Percentiles rank a stretch among this genome's conserved stretches.
Conservation (phyloP, 1,140 invertebrate genomes). For the Antheraea pernyi region DNA sequence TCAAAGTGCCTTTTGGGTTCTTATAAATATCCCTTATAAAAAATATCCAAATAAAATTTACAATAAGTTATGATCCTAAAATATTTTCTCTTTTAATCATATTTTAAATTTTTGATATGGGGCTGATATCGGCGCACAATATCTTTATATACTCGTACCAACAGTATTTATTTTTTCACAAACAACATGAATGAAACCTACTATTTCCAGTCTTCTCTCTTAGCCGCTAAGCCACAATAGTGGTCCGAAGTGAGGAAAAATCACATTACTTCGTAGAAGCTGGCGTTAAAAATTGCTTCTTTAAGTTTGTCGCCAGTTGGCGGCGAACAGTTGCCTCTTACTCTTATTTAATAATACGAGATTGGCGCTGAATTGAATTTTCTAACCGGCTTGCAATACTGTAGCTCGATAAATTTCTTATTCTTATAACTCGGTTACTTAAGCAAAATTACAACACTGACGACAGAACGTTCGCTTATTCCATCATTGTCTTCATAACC, state of each 20-base stretch:
- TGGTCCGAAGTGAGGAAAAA: background rate
- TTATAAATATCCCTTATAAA: no score
- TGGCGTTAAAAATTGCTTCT: constrained; percentile 2
- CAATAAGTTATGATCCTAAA: no score
- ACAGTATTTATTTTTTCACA: background rate
- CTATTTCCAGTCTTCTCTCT: background rate
- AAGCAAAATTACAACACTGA: no score
- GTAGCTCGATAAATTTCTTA: background rate
- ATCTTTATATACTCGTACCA: background rate
- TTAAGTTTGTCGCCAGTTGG: constrained; percentile 2
- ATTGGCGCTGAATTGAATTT: background rate
- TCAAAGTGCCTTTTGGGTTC: no score
- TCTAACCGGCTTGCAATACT: background rate
- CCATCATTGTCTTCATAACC: no score
- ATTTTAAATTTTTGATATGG: no score
- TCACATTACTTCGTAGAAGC: background rate
- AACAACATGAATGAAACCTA: background rate
- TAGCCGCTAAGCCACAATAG: background rate
- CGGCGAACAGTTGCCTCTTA: background rate
- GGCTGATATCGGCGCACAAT: no score
- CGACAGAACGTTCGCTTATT: no score
- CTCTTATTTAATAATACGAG: background rate
- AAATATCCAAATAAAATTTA: no score
- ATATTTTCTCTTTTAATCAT: no score
- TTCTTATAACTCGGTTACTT: background rate